These are phyloP conservation scores for Fragum fragum DNA, from an alignment of 2,888 invertebrate genomes.

Conservation along the genomic window DNA sequence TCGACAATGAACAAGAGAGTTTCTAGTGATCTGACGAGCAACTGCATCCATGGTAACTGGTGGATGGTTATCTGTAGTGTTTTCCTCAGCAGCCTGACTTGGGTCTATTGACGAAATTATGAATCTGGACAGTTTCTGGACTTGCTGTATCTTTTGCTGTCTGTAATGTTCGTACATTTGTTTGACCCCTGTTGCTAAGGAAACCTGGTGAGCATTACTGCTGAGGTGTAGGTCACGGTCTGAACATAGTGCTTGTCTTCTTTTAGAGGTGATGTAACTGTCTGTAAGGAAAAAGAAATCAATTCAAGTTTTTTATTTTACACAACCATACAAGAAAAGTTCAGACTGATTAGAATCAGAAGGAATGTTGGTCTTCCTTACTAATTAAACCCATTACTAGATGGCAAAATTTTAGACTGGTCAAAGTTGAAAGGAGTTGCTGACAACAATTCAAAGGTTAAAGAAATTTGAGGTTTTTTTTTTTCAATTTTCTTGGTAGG, in stretches of 20 bases:
- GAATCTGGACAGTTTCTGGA: constrained; percentile 41
- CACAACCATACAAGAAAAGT: too few relatives aligned
- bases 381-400: too few relatives aligned
- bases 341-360: too few relatives aligned
- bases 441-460: too few relatives aligned
- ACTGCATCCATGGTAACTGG: constrained; percentile 35
- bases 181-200: constrained; percentile 40
- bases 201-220: constrained; percentile 28
- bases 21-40: constrained; percentile 16
- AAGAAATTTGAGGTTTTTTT: too few relatives aligned
- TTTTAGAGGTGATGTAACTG: constrained; percentile 19
- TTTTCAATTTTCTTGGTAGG: too few relatives aligned
- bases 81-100: not conserved
- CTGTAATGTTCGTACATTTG: constrained; percentile 38
- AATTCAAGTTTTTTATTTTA: too few relatives aligned
- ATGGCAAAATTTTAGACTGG: too few relatives aligned
- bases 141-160: constrained; percentile 1
- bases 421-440: too few relatives aligned
- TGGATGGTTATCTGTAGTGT: not conserved
- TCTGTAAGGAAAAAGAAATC: constrained; percentile 44
- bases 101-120: constrained; percentile 22
- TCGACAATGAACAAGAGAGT: not conserved
- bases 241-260: constrained; percentile 18
- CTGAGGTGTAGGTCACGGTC: constrained; percentile 34
- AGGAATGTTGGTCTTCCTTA: too few relatives aligned